These are phyloP conservation scores for Nebria brevicollis DNA, from an alignment of 2,888 invertebrate species.

Conservation along the genomic window DNA sequence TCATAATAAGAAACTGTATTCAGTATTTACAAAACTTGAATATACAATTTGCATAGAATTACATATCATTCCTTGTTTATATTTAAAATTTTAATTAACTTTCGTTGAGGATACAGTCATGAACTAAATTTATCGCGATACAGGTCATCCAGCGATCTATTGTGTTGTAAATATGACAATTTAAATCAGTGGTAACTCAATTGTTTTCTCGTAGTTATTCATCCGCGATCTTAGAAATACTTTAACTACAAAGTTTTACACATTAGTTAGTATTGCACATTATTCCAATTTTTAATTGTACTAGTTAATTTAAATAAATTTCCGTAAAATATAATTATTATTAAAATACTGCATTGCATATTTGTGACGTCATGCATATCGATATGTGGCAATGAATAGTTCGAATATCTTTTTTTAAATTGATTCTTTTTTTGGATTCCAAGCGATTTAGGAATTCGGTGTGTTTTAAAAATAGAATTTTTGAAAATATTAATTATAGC, in stretches of 20 bases:
- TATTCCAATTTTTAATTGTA: too few species aligned
- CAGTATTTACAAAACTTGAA: not conserved
- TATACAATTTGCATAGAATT: not conserved
- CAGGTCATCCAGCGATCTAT: conserved; percentile 9
- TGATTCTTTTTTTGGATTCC: too few species aligned
- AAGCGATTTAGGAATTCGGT: not conserved
- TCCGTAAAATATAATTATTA: too few species aligned
- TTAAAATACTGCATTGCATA: too few species aligned
- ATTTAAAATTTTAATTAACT: not conserved
- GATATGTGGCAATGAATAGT: too few species aligned
- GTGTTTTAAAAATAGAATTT: not conserved
- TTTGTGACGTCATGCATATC: too few species aligned
- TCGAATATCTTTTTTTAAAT: too few species aligned
- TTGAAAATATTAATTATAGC: too few species aligned
- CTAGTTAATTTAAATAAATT: too few species aligned
- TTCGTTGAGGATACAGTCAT: not conserved
- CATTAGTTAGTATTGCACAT: too few species aligned
- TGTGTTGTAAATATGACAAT: not conserved
- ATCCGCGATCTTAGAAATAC: not conserved
- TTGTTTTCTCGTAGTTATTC: not conserved
- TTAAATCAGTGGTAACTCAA: not conserved
- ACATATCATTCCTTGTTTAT: conserved; percentile 11
- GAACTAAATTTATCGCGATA: conserved; percentile 8
- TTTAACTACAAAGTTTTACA: not conserved
- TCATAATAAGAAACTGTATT: not conserved